These are phyloP conservation scores for Hippolais icterina DNA, from an alignment of 2,113 vertebrate species.

Conservation along the genomic window DNA sequence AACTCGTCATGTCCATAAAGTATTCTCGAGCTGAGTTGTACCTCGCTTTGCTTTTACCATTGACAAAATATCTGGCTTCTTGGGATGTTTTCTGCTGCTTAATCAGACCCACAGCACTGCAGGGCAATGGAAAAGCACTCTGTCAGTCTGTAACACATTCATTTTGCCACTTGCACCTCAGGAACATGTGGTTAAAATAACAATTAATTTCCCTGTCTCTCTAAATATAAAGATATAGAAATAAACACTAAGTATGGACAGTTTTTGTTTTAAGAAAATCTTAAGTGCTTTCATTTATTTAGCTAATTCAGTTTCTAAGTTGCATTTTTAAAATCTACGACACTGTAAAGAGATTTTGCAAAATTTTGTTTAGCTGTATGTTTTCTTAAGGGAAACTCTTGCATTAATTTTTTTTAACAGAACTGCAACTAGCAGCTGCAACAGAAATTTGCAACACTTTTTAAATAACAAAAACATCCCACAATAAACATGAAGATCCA, in stretches of 20 bases:
- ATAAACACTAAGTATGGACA: not conserved
- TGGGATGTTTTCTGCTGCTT: not conserved
- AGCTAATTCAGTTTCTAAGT: not conserved
- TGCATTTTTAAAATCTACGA: not conserved
- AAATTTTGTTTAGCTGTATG: not conserved
- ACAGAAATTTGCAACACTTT: not conserved
- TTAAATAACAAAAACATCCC: not conserved
- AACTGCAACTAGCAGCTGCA: not conserved
- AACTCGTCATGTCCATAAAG: not conserved
- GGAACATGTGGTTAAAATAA: not conserved
- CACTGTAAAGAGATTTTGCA: not conserved
- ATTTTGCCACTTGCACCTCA: not conserved
- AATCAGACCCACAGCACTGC: not conserved
- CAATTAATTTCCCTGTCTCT: not conserved
- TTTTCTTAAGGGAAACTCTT: not conserved
- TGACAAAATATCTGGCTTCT: not conserved
- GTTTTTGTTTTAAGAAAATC: not conserved
- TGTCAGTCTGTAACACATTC: not conserved
- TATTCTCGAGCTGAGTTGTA: not conserved
- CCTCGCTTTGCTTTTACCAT: not conserved
- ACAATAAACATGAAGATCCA: not conserved
- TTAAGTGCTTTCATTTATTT: not conserved
- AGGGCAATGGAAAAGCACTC: not conserved
- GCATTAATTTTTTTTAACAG: not conserved
- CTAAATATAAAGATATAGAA: not conserved